Conservation (phyloP, 2,113 vertebrate species). For the Anser cygnoides region DNA sequence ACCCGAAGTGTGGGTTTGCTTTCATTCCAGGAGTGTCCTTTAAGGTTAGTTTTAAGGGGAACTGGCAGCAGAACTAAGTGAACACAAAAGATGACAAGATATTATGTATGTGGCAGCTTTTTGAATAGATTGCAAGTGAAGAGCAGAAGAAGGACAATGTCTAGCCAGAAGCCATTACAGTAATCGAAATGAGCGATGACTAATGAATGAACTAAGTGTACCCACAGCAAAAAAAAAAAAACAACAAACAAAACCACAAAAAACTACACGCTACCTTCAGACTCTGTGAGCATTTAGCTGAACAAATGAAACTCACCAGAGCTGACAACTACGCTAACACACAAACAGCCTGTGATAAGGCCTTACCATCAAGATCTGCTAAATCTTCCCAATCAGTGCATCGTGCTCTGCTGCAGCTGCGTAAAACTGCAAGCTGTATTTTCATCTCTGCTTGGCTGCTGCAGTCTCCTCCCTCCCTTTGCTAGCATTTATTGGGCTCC, state of each 20-base stretch:
- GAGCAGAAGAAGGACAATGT: slow-evolving; percentile 52
- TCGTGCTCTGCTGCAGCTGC: background rate
- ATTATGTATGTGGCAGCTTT: slow-evolving; percentile 26
- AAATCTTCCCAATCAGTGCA: background rate
- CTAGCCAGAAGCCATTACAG: slow-evolving; percentile 55
- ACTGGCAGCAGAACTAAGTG: background rate
- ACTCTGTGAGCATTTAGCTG: background rate
- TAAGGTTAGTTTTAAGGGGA: slow-evolving; percentile 16
- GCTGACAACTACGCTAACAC: background rate
- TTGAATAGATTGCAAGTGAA: slow-evolving; percentile 48
- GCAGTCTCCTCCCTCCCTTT: background rate
- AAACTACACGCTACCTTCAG: background rate
- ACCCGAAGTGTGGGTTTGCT: background rate
- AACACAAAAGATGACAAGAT: slow-evolving; percentile 23
- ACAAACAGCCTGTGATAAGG: background rate
- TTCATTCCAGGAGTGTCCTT: slow-evolving; percentile 5
- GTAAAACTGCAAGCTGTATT: background rate
- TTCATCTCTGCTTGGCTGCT: background rate
- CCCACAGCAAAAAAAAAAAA: slow-evolving; percentile 5
- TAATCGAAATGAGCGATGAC: slow-evolving; percentile 47
- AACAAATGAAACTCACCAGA: background rate
- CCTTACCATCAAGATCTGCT: background rate
- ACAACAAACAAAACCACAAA: background rate
- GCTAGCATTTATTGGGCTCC: background rate
- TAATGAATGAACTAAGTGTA: slow-evolving; percentile 51